Conservation (phyloP, 2,797 vertebrate genomes). For the Gymnothorax javanicus region DNA sequence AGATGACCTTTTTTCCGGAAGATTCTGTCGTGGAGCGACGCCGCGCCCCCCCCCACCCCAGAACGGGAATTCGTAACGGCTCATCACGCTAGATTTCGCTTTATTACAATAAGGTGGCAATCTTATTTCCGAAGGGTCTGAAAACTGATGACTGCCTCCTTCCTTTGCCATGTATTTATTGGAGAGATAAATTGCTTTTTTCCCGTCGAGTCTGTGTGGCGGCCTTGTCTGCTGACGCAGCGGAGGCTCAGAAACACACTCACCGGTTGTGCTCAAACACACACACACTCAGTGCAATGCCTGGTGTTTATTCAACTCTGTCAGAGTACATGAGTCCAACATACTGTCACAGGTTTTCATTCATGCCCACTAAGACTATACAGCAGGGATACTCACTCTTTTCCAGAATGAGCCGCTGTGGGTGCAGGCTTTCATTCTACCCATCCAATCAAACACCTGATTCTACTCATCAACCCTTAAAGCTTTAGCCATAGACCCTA, state of each 20-base stretch:
- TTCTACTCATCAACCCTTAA: too few species aligned
- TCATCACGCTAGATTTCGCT: conserved; percentile 55
- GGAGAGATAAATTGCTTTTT: conserved; percentile 60
- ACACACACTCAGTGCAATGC: neutral
- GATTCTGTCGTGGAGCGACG: conserved; percentile 27
- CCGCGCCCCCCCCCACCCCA: conserved; percentile 32
- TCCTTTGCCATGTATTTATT: conserved; percentile 47
- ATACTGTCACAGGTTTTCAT: too few species aligned
- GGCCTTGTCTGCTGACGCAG: conserved; percentile 30
- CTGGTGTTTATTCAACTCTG: too few species aligned
- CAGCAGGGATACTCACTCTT: too few species aligned
- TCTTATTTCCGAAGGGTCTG: conserved; percentile 50
- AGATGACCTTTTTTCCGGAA: conserved; percentile 31
- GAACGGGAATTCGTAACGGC: conserved; percentile 45
- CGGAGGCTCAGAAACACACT: conserved; percentile 26
- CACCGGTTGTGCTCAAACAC: conserved; percentile 22
- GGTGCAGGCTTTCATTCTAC: too few species aligned
- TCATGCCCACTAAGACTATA: too few species aligned
- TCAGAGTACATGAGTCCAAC: too few species aligned
- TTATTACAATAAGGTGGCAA: conserved; percentile 50
- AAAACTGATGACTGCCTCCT: conserved; percentile 51
- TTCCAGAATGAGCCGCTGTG: too few species aligned
- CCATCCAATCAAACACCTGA: too few species aligned
- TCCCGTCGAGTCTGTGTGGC: conserved; percentile 40
- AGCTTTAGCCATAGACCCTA: too few species aligned